These are phyloP conservation scores for Adelosebastes latens DNA, from an alignment of 2,797 vertebrate genomes.

Conservation along the genomic window DNA sequence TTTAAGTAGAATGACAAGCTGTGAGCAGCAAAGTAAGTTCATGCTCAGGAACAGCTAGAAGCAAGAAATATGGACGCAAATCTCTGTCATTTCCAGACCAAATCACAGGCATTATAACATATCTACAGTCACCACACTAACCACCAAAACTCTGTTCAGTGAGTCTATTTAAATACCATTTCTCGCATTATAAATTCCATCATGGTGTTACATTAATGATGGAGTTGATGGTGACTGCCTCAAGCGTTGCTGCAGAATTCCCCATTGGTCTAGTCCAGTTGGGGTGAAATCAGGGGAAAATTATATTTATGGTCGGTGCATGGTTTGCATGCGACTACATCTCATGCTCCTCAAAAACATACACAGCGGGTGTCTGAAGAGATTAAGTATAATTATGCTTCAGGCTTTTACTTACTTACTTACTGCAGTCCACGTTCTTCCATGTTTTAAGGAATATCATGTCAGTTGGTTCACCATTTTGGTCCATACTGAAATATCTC, in stretches of 20 bases:
- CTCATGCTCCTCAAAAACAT: not conserved
- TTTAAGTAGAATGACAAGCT: slow-evolving; percentile 4
- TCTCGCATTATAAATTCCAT: slow-evolving; percentile 17
- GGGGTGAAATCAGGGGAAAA: slow-evolving; percentile 28
- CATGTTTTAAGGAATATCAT: not conserved
- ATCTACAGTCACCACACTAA: not conserved
- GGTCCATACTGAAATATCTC: not conserved
- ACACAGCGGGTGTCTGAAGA: not conserved
- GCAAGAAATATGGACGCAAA: not conserved
- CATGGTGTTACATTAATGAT: slow-evolving; percentile 31
- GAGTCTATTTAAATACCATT: slow-evolving; percentile 15
- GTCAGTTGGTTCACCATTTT: not conserved
- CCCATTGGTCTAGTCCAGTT: slow-evolving; percentile 15
- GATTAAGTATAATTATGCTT: not conserved
- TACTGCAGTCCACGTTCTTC: not conserved
- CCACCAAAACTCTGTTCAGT: not conserved
- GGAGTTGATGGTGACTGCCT: slow-evolving; percentile 13
- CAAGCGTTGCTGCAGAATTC: not conserved
- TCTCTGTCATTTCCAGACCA: not conserved
- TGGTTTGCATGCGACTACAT: not conserved
- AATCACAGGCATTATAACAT: not conserved
- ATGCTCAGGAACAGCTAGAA: not conserved
- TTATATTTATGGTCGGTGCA: slow-evolving; percentile 6
- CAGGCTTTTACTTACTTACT: not conserved
- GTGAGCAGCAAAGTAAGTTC: not conserved